These are phyloP conservation scores for Enteromius viviparus DNA, from an alignment of 2,797 vertebrate genomes.

Conservation along the genomic window DNA sequence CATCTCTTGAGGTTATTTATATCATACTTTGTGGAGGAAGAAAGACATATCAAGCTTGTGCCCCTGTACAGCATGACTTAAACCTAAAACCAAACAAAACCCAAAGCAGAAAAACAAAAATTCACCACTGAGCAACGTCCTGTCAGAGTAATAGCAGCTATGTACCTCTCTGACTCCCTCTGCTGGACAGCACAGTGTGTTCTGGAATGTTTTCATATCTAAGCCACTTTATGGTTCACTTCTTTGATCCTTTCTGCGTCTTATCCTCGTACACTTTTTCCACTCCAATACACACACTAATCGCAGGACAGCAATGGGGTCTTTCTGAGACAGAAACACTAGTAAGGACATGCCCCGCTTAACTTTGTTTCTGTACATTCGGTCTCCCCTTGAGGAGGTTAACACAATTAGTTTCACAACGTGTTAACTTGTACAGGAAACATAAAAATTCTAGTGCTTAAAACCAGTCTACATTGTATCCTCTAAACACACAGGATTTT, in stretches of 20 bases:
- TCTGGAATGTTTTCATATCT: constrained; percentile 69
- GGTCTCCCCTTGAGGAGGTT: background rate
- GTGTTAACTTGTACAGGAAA: constrained; percentile 21
- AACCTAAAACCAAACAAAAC: constrained; percentile 54
- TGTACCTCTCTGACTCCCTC: constrained; percentile 57
- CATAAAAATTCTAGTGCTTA: constrained; percentile 33
- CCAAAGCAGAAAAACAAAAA: constrained; percentile 53
- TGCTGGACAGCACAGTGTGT: constrained; percentile 64
- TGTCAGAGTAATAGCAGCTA: constrained; percentile 64
- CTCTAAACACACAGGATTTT: constrained; percentile 20
- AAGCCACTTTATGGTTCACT: constrained; percentile 66
- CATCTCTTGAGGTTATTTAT: constrained; percentile 54
- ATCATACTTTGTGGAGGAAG: constrained; percentile 41
- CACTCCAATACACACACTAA: constrained; percentile 47
- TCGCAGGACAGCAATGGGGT: constrained; percentile 41
- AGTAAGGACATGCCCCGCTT: background rate
- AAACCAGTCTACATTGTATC: constrained; percentile 3
- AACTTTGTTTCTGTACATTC: constrained; percentile 24
- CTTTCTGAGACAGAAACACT: constrained; percentile 36
- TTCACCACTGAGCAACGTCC: constrained; percentile 54
- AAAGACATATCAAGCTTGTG: constrained; percentile 45
- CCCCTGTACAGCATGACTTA: constrained; percentile 51
- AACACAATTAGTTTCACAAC: constrained; percentile 12
- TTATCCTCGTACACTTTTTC: constrained; percentile 28
- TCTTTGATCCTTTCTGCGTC: constrained; percentile 55